phyloP scores from a whole-genome alignment of 2,113 vertebrate species.

The Pontoporia blainvillei region DNA sequence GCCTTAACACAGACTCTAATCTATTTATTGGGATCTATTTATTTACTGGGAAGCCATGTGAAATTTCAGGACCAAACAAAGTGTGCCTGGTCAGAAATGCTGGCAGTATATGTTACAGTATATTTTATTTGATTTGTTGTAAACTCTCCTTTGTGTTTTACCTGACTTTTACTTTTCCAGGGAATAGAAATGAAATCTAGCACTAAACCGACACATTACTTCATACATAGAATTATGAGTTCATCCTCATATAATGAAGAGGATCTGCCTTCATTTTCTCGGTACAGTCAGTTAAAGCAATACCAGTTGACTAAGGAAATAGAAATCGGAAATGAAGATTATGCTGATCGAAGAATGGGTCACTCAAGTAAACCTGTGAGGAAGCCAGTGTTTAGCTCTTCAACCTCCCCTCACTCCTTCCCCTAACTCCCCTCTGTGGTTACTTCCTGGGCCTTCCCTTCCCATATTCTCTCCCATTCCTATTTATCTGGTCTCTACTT shows the following conservation, averaged over 20 bases:
- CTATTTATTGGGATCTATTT: not conserved
- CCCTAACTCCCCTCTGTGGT: not conserved
- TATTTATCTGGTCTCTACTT: not conserved
- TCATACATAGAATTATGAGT: not conserved
- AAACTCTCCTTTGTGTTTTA: not conserved
- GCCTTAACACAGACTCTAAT: not conserved
- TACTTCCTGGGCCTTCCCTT: not conserved
- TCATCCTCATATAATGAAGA: constrained; percentile 5
- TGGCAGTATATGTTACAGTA: not conserved
- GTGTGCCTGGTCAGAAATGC: not conserved
- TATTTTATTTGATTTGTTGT: not conserved
- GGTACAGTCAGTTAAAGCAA: constrained; percentile 23
- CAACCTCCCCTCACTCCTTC: not conserved
- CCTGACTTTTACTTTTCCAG: constrained; percentile 20
- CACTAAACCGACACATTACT: not conserved
- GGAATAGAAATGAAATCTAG: not conserved
- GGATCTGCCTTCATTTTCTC: not conserved
- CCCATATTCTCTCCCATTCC: not conserved
- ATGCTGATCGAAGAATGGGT: not conserved
- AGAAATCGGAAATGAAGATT: not conserved
- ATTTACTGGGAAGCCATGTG: not conserved
- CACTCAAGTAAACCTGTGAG: not conserved
- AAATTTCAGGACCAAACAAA: not conserved
- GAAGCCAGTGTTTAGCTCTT: not conserved
- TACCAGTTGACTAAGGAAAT: not conserved